Percentiles rank a stretch among this genome's conserved stretches.
phyloP scores from a whole-genome alignment of 2,888 invertebrate genomes.

The Drosophila demipolita region DNA sequence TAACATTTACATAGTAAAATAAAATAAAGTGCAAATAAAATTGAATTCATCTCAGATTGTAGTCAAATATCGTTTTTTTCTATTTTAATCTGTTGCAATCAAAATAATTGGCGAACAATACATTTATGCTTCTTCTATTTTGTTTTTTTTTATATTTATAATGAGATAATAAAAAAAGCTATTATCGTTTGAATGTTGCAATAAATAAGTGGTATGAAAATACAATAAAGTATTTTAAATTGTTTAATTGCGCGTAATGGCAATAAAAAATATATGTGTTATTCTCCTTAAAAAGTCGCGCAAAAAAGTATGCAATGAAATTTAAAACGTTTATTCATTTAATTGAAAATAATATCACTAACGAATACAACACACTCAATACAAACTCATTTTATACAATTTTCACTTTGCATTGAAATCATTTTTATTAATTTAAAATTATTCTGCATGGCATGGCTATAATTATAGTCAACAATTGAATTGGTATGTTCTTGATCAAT shows the following conservation, averaged over 20 bases:
- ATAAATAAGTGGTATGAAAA: conserved; percentile 15
- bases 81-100: conserved; percentile 34
- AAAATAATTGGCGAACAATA: conserved; percentile 42
- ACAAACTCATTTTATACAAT: background rate
- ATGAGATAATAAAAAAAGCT: background rate
- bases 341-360: background rate
- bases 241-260: conserved; percentile 36
- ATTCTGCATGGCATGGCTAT: background rate
- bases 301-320: background rate
- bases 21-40: conserved; percentile 24
- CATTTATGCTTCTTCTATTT: conserved; percentile 3
- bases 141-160: conserved; percentile 4
- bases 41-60: conserved; percentile 32
- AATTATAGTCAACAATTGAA: background rate
- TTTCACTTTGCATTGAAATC: background rate
- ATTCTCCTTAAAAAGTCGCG: background rate
- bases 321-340: conserved; percentile 1
- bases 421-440: background rate
- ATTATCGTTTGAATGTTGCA: conserved; percentile 9
- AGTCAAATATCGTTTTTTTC: conserved; percentile 24
- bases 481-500: background rate
- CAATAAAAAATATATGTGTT: conserved; percentile 2
- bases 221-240: conserved; percentile 24
- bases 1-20: conserved; percentile 16
- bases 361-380: background rate